Conservation (phyloP, 1,140 invertebrate species). For the Saccostrea echinata region DNA sequence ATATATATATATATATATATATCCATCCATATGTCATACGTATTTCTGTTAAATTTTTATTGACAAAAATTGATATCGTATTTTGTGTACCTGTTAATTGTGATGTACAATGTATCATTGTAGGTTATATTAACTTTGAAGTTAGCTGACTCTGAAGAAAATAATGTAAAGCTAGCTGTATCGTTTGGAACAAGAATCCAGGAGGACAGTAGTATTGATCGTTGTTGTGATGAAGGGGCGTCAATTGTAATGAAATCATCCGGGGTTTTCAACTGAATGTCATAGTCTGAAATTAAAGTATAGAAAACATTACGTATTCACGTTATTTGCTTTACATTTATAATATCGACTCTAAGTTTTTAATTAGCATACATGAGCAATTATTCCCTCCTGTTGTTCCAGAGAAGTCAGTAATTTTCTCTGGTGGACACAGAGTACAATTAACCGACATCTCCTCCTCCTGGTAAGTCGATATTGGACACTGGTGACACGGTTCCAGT, state of each 20-base stretch:
- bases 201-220: not conserved
- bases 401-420: not conserved
- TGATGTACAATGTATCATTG: no score
- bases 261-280: not conserved
- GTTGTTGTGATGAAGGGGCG: not conserved
- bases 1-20: no score
- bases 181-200: not conserved
- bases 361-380: not conserved
- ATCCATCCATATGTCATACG: no score
- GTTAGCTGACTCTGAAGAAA: not conserved
- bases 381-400: not conserved
- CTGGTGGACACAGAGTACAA: not conserved
- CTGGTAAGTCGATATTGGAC: slow-evolving; percentile 2
- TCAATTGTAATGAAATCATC: not conserved
- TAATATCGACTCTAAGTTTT: not conserved
- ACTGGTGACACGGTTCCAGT: slow-evolving; percentile 3
- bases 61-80: no score
- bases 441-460: not conserved
- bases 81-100: no score
- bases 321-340: not conserved
- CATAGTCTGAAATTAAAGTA: not conserved
- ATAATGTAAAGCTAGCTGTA: not conserved
- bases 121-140: no score
- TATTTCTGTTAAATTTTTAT: no score
- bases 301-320: no score